Percentiles rank a stretch among this genome's conserved stretches.
These are phyloP conservation scores for Stenoptilia bipunctidactyla DNA, from an alignment of 2,888 invertebrate genomes.

Conservation along the genomic window DNA sequence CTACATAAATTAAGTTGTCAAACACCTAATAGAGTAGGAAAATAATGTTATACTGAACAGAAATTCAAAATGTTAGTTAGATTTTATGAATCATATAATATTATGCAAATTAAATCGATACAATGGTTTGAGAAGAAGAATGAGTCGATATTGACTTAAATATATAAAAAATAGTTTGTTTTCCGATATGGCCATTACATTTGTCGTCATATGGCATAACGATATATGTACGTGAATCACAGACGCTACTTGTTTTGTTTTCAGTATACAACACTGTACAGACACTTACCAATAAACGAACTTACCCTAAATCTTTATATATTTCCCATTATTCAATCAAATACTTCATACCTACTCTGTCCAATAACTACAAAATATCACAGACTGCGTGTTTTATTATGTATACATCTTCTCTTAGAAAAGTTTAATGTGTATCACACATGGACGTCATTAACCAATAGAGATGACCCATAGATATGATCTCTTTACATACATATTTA, in stretches of 20 bases:
- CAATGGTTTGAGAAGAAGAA: conserved; percentile 23
- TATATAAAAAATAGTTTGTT: conserved; percentile 53
- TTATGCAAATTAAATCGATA: conserved; percentile 32
- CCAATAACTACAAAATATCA: conserved; percentile 71
- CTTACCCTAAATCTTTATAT: conserved; percentile 62
- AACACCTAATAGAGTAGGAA: too few relatives aligned
- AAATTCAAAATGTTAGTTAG: background rate
- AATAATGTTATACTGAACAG: too few relatives aligned
- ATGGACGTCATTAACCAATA: conserved; percentile 67
- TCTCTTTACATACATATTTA: conserved; percentile 1
- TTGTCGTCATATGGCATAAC: conserved; percentile 49
- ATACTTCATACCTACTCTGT: conserved; percentile 64
- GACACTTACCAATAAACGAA: conserved; percentile 57
- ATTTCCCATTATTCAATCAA: conserved; percentile 61
- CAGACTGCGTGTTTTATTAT: conserved; percentile 71
- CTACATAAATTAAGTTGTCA: too few relatives aligned
- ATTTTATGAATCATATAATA: conserved; percentile 7
- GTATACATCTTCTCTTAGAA: conserved; percentile 71
- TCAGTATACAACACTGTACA: conserved; percentile 57
- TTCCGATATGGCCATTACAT: conserved; percentile 65
- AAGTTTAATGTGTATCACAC: conserved; percentile 65
- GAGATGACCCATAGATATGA: conserved; percentile 46
- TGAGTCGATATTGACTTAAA: conserved; percentile 34
- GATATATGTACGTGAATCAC: conserved; percentile 65
- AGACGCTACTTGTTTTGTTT: conserved; percentile 55